Percentiles rank a stretch among this genome's conserved stretches.
phyloP scores from a whole-genome alignment of 1,140 invertebrate species.

The Bursaphelenchus mucronatus region DNA sequence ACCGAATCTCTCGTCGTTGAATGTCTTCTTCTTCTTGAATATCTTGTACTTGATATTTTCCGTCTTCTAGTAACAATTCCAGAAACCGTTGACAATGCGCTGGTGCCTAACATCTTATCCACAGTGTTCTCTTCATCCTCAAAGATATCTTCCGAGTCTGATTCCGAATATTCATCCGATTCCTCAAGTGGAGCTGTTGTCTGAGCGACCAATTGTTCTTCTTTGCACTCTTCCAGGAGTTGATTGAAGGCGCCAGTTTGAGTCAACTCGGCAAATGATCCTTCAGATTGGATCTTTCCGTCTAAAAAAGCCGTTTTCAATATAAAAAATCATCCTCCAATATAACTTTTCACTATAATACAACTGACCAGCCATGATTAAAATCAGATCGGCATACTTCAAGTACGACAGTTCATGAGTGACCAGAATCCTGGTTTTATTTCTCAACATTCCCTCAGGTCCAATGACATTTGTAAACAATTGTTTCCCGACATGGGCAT shows the following conservation, averaged over 20 bases:
- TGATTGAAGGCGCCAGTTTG: constrained; percentile 47
- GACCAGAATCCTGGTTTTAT: constrained; percentile 57
- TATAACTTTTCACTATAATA: constrained; percentile 21
- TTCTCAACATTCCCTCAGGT: constrained; percentile 53
- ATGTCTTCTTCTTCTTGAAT: constrained; percentile 23
- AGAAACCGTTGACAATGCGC: constrained; percentile 56
- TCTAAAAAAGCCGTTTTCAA: constrained; percentile 32
- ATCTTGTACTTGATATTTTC: constrained; percentile 24
- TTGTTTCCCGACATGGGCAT: constrained; percentile 70
- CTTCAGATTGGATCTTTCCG: constrained; percentile 45
- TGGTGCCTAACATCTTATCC: constrained; percentile 46
- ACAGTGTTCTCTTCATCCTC: constrained; percentile 27
- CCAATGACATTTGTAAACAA: constrained; percentile 46
- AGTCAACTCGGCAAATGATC: constrained; percentile 49
- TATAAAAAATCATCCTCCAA: constrained; percentile 22
- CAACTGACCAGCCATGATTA: constrained; percentile 44
- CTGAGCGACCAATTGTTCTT: constrained; percentile 23
- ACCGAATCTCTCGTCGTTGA: constrained; percentile 35
- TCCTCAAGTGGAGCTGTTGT: background rate
- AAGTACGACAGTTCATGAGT: constrained; percentile 52
- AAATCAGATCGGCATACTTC: constrained; percentile 46
- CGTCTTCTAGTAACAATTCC: constrained; percentile 43
- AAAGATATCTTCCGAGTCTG: constrained; percentile 25
- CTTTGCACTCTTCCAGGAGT: constrained; percentile 43
- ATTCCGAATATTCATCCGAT: constrained; percentile 3